Evolutionary conservation across 2,888 invertebrate genomes (phyloP), one percentile per base, ranked within the genome.

Genomic region (Oscheius sp.): DNA sequence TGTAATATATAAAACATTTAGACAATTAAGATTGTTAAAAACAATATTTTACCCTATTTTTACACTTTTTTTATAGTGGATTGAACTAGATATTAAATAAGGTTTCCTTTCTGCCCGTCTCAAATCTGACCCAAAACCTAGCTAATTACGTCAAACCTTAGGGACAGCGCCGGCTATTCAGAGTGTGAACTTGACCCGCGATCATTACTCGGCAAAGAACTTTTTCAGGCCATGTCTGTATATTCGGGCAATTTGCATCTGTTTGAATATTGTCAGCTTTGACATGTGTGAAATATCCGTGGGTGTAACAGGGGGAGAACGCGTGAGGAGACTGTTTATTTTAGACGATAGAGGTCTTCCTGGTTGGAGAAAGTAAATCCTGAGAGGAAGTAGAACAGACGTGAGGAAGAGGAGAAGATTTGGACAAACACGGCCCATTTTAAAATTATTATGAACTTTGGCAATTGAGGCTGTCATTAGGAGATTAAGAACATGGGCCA

Each of bases 131-230:
- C 41, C 64, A 49, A 46, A 64, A 64, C 64, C 64, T 16, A 46
- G 49, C 64, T 64, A 64, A 64, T 64, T 64, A 41, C 41, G 21
- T 61, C 41, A 61, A 61, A 61, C 23, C 61, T n/a, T 43, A 61
- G 61, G 61, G 61, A 29, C 16, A 52, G 29, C 66, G 66, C 29
- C 52, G 66, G 21, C 66, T 66, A 66, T 66, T 66, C 66, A 49
- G 6, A 1, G 27, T 13, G 18, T 52, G 66, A 66, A 66, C 66
- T 66, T 66, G 66, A 66, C 66, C 66, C 27, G 52, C 49, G 66
- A 66, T 66, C 66, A 66, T 66, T 66, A 64, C 35, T 35, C 35
- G n/a, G 35, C 43, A 58, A 25, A 29, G n/a, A 25, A 29, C 58
- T 16, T n/a, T n/a, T 29, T 25, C 58, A 35, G 35, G 35, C 35